Evolutionary conservation across 2,888 invertebrate genomes (phyloP), one percentile per base, ranked within the genome.

Genomic region (Stenodema calcarata): DNA sequence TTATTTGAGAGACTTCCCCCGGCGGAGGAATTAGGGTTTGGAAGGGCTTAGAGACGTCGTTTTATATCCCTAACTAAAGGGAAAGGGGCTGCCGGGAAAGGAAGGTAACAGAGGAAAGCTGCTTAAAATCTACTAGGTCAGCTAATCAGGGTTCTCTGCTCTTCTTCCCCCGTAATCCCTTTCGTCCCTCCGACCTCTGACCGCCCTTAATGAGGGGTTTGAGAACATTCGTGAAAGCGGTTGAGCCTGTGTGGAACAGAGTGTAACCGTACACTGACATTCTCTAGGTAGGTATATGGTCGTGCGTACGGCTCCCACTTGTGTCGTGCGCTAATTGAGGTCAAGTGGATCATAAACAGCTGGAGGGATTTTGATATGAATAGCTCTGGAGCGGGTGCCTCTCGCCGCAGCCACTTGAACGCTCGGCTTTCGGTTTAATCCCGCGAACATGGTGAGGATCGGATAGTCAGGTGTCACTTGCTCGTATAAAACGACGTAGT

Each of bases 101-200:
- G 62, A 23, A 62, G 62, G 62, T 62, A 62, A 62, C 62, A 62
- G 78, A 4, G 44, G 44, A 82, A 82, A 82, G 82, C 82, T 82
- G 82, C 82, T 82, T 82, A 82, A 69, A 82, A 82, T 82, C 82
- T 18, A 69, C 62, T 42, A 35, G 82, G 62, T 82, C 82, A 82
- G 82, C 82, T 82, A 82, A 82, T 82, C 82, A 82, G 82, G 44
- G 44, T 78, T 18, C 23, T 44, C 78, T 0, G 27, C 73, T n/a
- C 23, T 23, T 41, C 78, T 23, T 78, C 27, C 12, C 27, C 35
- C 62, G 23, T 62, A 11, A 73, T 73, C 73, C 78, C 41, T 44
- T 44, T 42, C 11, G 41, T 35, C 18, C 76, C 76, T n/a, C n/a
- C 27, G 23, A 42, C 41, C 27, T 78, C 78, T 73, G 78, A 78